Evolutionary conservation across 2,888 invertebrate species (phyloP), one percentile per base, ranked within the genome.

Genomic region (Chromoteleia sp.): DNA sequence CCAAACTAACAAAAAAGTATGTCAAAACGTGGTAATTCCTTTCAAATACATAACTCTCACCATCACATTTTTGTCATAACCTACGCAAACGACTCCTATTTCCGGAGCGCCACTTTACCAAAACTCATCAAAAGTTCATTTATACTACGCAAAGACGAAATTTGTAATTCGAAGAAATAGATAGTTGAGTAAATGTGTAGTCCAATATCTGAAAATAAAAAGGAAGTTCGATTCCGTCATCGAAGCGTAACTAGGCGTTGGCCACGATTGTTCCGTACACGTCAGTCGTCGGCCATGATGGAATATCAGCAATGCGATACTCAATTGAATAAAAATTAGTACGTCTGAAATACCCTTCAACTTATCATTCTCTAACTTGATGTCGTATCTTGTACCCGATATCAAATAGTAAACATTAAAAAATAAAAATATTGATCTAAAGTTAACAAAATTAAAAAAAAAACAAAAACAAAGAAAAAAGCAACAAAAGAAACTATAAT

Each of bases 241-340:
- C 30, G 61, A 14, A 67, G 73, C 61, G 45, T 65, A 61, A 33
- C 33, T 33, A 33, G 5, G 33, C 33, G 33, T 33, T 33, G 82
- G 84, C 79, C 75, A 50, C 39, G 30, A 65, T 58, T 65, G 39
- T 43, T 56, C 63, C 17, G 56, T 58, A 80, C 84, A 84, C 85
- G 85, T 86, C 85, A 84, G 78, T 83, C 71, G 81, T 77, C 87
- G 82, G 86, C 88, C 87, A 86, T 87, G 82, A 84, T 87, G 87
- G 83, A 84, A 86, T 84, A 52, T 43, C 63, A 67, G 68, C 59
- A 56, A 54, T 48, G 39, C 30, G 50, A 71, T 43, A 61, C 45
- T 71, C 43, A 56, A 70, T 71, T 70, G 50, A 56, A 39, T 54
- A 15, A 5, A 63, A 77, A 77, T 50, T 17, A 63, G n/a, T n/a